Evolutionary conservation across 2,888 invertebrate genomes (phyloP).

Genomic region (Scelioninae gen. 1): DNA sequence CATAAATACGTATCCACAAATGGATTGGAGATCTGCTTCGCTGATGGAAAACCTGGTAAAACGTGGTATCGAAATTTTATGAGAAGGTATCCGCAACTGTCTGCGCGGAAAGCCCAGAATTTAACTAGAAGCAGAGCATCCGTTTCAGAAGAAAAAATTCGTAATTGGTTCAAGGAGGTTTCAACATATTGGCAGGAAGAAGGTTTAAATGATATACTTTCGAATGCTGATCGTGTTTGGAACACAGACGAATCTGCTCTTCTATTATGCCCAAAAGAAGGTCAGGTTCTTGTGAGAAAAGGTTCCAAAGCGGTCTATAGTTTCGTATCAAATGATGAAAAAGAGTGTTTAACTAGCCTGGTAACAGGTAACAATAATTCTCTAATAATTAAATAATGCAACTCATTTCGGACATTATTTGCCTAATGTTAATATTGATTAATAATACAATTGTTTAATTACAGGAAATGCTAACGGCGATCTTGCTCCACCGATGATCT

Average conservation of each 20-base stretch:
- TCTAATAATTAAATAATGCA: no score
- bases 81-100: slow-evolving; percentile 17
- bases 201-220: slow-evolving; percentile 46
- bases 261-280: slow-evolving; percentile 73
- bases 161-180: slow-evolving; percentile 71
- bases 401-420: no score
- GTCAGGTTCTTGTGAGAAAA: slow-evolving; percentile 35
- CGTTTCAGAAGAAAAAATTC: slow-evolving; percentile 67
- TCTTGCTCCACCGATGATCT: slow-evolving; percentile 76
- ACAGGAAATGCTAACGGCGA: slow-evolving; percentile 73
- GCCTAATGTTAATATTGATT: no score
- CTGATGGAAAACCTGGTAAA: not conserved
- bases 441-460: no score
- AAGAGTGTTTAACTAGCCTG: slow-evolving; percentile 18
- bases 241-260: slow-evolving; percentile 77
- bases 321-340: slow-evolving; percentile 25
- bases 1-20: slow-evolving; percentile 23
- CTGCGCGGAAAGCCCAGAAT: slow-evolving; percentile 71
- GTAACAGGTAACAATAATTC: not conserved
- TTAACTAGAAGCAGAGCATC: slow-evolving; percentile 67
- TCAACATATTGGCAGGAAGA: slow-evolving; percentile 63
- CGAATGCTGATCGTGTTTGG: slow-evolving; percentile 71
- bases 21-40: slow-evolving; percentile 22
- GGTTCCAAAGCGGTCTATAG: not conserved
- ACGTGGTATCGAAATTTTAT: slow-evolving; percentile 9